A percentile compares a stretch with the other conserved stretches of the same genome.
phyloP scores from a whole-genome alignment of 2,888 invertebrate genomes.

The Euzophera pinguis region DNA sequence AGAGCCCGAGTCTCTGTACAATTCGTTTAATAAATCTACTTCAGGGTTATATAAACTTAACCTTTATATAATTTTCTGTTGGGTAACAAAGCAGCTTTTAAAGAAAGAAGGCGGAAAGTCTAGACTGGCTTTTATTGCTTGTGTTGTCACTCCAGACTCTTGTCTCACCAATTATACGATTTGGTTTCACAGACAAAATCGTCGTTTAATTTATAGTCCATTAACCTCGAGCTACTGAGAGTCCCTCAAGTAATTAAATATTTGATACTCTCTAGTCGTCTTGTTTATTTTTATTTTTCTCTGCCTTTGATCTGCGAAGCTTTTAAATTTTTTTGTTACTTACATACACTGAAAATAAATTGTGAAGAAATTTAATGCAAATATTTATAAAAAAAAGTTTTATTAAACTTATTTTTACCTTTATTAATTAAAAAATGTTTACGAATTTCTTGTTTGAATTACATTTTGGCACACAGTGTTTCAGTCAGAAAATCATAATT shows the following conservation, averaged over 20 bases:
- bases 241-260: constrained; percentile 7
- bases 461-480: too few species aligned
- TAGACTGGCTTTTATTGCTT: constrained; percentile 25
- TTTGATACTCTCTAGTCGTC: constrained; percentile 7
- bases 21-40: constrained; percentile 39
- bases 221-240: constrained; percentile 1
- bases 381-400: not conserved
- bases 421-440: not conserved
- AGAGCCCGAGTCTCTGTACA: constrained; percentile 38
- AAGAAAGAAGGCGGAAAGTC: constrained; percentile 22
- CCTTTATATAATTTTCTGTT: constrained; percentile 20
- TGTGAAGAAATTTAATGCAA: too few species aligned
- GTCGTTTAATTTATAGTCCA: constrained; percentile 2
- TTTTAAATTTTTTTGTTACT: not conserved
- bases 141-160: constrained; percentile 17
- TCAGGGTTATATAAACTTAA: constrained; percentile 26
- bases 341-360: too few species aligned
- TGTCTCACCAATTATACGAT: constrained; percentile 10
- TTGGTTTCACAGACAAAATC: constrained; percentile 5
- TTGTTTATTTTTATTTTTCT: constrained; percentile 6
- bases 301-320: constrained; percentile 2
- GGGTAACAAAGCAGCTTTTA: constrained; percentile 21
- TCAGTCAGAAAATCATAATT: too few species aligned
- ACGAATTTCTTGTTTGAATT: not conserved
- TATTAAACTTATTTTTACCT: not conserved